Percentiles rank a stretch among this genome's conserved stretches.
These are phyloP conservation scores for Oxyruncus cristatus DNA, from an alignment of 2,113 vertebrate species.

Conservation along the genomic window DNA sequence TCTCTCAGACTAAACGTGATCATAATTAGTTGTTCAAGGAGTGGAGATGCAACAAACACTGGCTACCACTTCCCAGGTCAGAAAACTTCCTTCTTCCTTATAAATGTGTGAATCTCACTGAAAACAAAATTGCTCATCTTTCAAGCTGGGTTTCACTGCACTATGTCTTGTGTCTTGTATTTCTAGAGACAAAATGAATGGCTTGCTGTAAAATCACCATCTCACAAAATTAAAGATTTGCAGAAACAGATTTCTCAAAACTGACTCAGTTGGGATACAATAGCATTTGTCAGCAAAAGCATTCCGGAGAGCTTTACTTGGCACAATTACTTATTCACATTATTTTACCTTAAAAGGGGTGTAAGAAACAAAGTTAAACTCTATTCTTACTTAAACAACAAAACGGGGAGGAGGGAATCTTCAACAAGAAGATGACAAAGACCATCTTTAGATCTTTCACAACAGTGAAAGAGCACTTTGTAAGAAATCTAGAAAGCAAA, in stretches of 20 bases:
- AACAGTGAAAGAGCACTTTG: neutral
- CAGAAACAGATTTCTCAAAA: neutral
- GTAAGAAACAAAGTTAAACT: neutral
- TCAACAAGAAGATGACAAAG: neutral
- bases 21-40: neutral
- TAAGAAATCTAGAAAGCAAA: neutral
- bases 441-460: neutral
- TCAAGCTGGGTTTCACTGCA: neutral
- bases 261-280: neutral
- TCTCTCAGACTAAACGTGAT: neutral
- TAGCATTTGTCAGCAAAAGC: neutral
- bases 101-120: too few relatives aligned
- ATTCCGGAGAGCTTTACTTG: neutral
- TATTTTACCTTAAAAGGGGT: conserved; percentile 6
- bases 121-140: neutral
- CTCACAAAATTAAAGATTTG: neutral
- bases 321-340: neutral
- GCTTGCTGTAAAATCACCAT: neutral
- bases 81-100: neutral
- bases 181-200: neutral
- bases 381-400: neutral
- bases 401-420: neutral
- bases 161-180: neutral
- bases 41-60: neutral
- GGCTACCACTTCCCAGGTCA: neutral